phyloP scores from a whole-genome alignment of 2,888 invertebrate species.

The Lissocephala sabroskyi region DNA sequence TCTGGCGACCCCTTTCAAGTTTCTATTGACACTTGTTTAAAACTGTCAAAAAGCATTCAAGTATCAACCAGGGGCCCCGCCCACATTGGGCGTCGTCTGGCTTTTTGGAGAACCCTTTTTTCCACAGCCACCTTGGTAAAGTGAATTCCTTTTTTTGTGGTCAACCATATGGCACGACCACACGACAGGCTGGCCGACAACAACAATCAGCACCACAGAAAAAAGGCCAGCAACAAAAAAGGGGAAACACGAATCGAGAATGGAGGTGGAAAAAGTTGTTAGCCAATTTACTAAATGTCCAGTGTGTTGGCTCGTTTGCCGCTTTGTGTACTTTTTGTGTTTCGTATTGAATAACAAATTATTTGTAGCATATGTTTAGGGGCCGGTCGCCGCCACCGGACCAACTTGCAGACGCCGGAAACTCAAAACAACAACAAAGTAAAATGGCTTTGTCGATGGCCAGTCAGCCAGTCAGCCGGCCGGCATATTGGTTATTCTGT shows the following conservation, averaged over 20 bases:
- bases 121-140: background rate
- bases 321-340: slow-evolving; percentile 53
- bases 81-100: background rate
- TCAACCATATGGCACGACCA: slow-evolving; percentile 41
- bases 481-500: background rate
- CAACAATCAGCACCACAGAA: slow-evolving; percentile 6
- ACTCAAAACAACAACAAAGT: slow-evolving; percentile 4
- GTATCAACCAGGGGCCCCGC: no score
- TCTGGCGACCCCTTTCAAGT: no score
- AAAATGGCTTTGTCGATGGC: slow-evolving; percentile 12
- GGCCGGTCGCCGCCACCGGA: slow-evolving; percentile 15
- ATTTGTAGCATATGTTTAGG: slow-evolving; percentile 53
- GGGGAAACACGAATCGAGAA: slow-evolving; percentile 1
- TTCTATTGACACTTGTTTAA: no score
- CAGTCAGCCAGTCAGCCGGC: background rate
- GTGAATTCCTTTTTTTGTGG: slow-evolving; percentile 16
- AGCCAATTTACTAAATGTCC: slow-evolving; percentile 57
- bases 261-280: slow-evolving; percentile 47
- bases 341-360: slow-evolving; percentile 61
- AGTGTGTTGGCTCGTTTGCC: slow-evolving; percentile 45
- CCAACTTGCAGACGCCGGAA: slow-evolving; percentile 2
- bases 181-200: slow-evolving; percentile 21
- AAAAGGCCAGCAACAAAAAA: slow-evolving; percentile 2
- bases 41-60: no score
- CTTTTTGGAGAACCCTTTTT: background rate